Conservation (phyloP, 2,797 vertebrate species). For the Falco cherrug region DNA sequence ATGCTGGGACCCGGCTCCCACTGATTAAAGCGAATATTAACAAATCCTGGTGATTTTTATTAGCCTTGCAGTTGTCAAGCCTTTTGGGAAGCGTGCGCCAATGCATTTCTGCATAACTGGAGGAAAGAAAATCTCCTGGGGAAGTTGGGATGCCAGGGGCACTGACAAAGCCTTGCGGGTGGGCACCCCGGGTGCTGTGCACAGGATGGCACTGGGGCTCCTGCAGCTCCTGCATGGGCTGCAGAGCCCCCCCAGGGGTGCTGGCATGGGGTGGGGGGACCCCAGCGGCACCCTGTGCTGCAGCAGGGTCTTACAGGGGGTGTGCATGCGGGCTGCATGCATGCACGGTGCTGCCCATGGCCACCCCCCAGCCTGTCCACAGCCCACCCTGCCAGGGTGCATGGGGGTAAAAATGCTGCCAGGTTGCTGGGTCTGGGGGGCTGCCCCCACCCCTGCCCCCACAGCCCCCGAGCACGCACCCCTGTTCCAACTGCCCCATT, state of each 20-base stretch:
- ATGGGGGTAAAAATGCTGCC: background rate
- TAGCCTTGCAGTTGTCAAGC: background rate
- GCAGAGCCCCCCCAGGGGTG: background rate
- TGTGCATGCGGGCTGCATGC: background rate
- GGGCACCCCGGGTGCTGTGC: too few relatives aligned
- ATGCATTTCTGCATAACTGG: background rate
- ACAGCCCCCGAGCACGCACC: background rate
- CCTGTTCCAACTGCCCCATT: too few relatives aligned
- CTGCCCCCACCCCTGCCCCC: background rate
- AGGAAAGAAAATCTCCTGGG: background rate
- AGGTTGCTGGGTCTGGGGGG: background rate
- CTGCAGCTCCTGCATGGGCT: background rate
- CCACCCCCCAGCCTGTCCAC: background rate
- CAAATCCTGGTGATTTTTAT: background rate
- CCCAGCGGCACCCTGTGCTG: background rate
- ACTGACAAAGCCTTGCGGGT: fast-evolving
- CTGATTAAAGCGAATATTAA: background rate
- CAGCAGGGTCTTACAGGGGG: background rate
- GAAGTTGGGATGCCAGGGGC: background rate
- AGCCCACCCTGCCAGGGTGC: background rate
- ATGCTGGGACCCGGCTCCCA: background rate
- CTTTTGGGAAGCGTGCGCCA: too few relatives aligned
- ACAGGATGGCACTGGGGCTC: background rate
- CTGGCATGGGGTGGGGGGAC: background rate
- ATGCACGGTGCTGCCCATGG: background rate